A percentile compares a stretch with the other conserved stretches of the same genome.
phyloP scores from a whole-genome alignment of 2,888 invertebrate genomes.

The Phaonia tiefii region DNA sequence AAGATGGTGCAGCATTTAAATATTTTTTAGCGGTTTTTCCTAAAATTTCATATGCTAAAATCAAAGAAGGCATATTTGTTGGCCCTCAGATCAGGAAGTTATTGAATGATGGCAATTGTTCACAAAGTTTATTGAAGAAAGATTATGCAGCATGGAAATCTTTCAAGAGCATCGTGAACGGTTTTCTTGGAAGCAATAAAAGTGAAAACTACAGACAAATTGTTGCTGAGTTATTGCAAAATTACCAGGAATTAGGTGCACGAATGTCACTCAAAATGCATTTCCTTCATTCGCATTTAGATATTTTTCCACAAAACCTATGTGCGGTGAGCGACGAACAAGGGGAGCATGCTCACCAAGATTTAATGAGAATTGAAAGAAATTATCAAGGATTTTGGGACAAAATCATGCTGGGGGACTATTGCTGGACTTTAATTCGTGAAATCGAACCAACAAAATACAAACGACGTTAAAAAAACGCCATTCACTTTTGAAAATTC shows the following conservation, averaged over 20 bases:
- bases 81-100: too few species aligned
- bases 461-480: background rate
- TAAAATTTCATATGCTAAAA: too few species aligned
- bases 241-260: too few species aligned
- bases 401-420: conserved; percentile 5
- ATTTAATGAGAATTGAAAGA: conserved; percentile 16
- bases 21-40: too few species aligned
- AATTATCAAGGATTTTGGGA: conserved; percentile 10
- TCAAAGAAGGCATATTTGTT: too few species aligned
- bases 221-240: background rate
- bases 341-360: conserved; percentile 2
- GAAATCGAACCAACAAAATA: background rate
- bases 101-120: background rate
- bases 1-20: too few species aligned
- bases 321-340: background rate
- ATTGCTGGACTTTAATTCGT: background rate
- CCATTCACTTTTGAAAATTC: conserved; percentile 7
- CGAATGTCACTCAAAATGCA: background rate
- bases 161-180: conserved; percentile 5
- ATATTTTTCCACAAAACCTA: conserved; percentile 18
- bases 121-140: conserved; percentile 7
- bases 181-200: background rate
- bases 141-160: background rate
- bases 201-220: conserved; percentile 1
- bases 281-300: background rate